phyloP scores from a whole-genome alignment of 2,113 vertebrate species.

The Oryzias curvinotus region DNA sequence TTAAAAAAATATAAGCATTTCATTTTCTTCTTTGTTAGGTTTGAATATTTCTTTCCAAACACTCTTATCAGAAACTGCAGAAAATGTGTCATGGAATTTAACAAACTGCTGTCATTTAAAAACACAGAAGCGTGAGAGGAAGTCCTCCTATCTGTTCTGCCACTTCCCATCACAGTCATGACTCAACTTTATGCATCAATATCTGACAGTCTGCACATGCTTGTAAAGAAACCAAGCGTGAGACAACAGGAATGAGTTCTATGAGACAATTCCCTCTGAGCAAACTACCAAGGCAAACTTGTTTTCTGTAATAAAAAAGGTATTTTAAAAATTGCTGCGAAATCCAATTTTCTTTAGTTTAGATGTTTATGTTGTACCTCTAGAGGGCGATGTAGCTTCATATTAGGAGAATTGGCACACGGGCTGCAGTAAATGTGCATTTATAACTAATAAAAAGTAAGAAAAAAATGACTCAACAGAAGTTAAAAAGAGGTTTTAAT shows the following conservation, averaged over 20 bases:
- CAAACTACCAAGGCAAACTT: too few species aligned
- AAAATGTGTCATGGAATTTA: background rate
- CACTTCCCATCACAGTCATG: background rate
- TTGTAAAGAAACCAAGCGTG: too few species aligned
- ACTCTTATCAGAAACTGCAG: background rate
- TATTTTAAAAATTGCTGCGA: too few species aligned
- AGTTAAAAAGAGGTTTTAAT: background rate
- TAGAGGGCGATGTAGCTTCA: slow-evolving; percentile 56
- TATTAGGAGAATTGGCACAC: background rate
- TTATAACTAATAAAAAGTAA: background rate
- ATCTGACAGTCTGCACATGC: background rate
- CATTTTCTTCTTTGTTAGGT: background rate
- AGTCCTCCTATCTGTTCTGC: slow-evolving; percentile 17
- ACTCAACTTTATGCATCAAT: background rate
- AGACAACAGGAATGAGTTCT: too few species aligned
- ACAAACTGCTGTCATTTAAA: background rate
- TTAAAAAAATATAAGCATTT: background rate
- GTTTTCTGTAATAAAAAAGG: too few species aligned
- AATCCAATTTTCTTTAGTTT: slow-evolving; percentile 11
- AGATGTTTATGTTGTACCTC: slow-evolving; percentile 35
- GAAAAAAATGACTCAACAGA: background rate
- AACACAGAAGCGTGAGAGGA: slow-evolving; percentile 16
- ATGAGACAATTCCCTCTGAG: too few species aligned
- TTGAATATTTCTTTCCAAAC: background rate
- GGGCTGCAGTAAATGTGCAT: background rate